Conservation (phyloP, 2,113 vertebrate genomes). For the Phalacrocorax carbo region DNA sequence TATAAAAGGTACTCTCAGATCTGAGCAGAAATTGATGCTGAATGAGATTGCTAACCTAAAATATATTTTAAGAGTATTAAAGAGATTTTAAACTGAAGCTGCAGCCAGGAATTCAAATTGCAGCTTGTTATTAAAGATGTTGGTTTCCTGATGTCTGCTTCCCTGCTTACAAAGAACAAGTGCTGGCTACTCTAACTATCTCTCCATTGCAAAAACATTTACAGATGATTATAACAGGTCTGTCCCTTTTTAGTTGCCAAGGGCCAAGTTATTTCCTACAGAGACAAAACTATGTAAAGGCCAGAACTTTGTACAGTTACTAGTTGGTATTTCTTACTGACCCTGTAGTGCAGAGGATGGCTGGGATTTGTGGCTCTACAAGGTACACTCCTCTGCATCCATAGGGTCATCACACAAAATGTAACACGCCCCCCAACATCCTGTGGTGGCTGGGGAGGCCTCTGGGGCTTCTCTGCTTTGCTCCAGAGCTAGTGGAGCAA, state of each 20-base stretch:
- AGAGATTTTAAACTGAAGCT: neutral
- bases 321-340: neutral
- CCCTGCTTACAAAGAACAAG: neutral
- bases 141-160: neutral
- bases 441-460: neutral
- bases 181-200: neutral
- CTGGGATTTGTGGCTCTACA: neutral
- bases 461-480: neutral
- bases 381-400: neutral
- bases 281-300: neutral
- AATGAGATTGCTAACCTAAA: neutral
- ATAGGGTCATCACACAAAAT: neutral
- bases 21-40: neutral
- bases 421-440: neutral
- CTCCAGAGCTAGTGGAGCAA: neutral
- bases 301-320: neutral
- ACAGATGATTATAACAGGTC: neutral
- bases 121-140: neutral
- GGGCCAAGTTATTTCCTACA: neutral
- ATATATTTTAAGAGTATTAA: neutral
- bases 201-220: neutral
- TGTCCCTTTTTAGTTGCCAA: neutral
- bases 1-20: neutral
- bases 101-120: neutral
- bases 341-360: neutral